These are phyloP conservation scores for Fissipunctia ypsillon DNA, from an alignment of 2,888 invertebrate genomes.

Conservation along the genomic window DNA sequence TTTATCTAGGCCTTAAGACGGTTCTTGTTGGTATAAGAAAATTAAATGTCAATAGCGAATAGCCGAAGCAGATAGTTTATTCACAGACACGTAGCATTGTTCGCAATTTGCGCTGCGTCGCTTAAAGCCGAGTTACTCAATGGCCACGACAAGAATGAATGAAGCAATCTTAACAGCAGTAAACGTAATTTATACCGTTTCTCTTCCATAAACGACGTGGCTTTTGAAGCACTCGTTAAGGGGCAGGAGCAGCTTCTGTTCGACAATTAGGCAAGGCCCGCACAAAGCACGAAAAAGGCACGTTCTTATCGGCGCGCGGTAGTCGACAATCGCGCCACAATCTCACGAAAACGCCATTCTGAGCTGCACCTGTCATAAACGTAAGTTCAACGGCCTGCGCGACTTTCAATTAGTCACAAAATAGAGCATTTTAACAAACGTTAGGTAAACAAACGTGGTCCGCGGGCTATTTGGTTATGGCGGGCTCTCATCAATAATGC, in stretches of 20 bases:
- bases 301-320: constrained; percentile 82
- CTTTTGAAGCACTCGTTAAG: constrained; percentile 80
- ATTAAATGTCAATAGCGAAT: constrained; percentile 79
- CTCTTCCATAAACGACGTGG: constrained; percentile 84
- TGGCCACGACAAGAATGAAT: constrained; percentile 86
- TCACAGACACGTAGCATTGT: constrained; percentile 79
- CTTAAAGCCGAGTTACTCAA: constrained; percentile 81
- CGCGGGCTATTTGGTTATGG: constrained; percentile 89
- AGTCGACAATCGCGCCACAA: constrained; percentile 84
- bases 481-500: constrained; percentile 88
- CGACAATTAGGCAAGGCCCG: constrained; percentile 83
- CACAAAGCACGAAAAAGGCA: constrained; percentile 74
- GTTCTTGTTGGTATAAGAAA: constrained; percentile 72
- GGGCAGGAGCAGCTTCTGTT: constrained; percentile 85
- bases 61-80: constrained; percentile 77
- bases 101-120: constrained; percentile 78
- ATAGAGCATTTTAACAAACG: constrained; percentile 81
- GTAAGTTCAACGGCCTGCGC: constrained; percentile 78
- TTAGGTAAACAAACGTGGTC: constrained; percentile 88
- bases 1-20: constrained; percentile 63
- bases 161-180: constrained; percentile 85
- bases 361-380: constrained; percentile 88
- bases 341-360: constrained; percentile 89
- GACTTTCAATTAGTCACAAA: constrained; percentile 86
- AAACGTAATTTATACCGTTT: constrained; percentile 85